Evolutionary conservation across 2,888 invertebrate species (phyloP), one percentile per base, ranked within the genome.

Genomic region (Amblyjoppa proteus): DNA sequence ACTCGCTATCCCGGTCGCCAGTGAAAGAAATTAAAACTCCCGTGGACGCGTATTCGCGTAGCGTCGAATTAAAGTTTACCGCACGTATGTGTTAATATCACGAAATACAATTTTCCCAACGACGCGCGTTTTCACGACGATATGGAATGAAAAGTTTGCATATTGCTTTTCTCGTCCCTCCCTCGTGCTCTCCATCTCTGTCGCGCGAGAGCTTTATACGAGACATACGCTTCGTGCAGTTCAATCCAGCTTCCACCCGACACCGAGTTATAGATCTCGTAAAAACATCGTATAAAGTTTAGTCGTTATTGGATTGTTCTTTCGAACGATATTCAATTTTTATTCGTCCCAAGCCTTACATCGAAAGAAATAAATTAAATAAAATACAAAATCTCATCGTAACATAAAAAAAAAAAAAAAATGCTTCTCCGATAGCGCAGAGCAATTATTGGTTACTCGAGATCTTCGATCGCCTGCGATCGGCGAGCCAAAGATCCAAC

Each of bases 261-360:
- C 51, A 25, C 53, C 86, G 75, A 81, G 84, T 86, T 86, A 84
- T 84, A 78, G 84, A 84, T 83, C 86, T 81, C 86, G 69, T 86
- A 86, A 85, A 86, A 86, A 86, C 77, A 83, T 78, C 83, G 77
- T 77, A 83, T 86, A 86, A 86, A 86, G 64, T 81, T 41, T 31
- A 68, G 75, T 79, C 85, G 68, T 68, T 68, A 25, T 41, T 41
- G 68, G 7, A 41, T 69, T 69, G 41, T 69, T 69, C 34, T 28
- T 69, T 45, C 45, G 28, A 20, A 45, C 45, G 25, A 64, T 64
- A 64, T 31, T 31, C 64, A 4, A 34, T 34, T 64, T 34, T 9
- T 38, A 73, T 56, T 2, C 4, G 4, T 20, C 34, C 34, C 3
- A 9, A 9, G 2, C n/a, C n/a, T 41, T 53, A 53, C 7, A 6